These are phyloP conservation scores for Acanthosoma haemorrhoidale DNA, from an alignment of 2,888 invertebrate species.

Conservation along the genomic window DNA sequence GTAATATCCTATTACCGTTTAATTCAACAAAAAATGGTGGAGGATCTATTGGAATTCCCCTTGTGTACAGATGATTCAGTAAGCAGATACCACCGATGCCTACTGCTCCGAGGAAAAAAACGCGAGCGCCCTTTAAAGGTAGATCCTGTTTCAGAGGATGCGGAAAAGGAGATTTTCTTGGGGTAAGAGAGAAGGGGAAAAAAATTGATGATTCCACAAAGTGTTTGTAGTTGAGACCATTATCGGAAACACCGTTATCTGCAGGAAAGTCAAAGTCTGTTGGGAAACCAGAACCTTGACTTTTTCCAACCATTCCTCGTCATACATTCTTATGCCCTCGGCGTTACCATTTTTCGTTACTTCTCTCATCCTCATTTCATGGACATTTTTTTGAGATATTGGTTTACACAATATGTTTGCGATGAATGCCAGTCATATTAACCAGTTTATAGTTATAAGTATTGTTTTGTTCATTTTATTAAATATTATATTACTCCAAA, in stretches of 20 bases:
- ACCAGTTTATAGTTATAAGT: too few species aligned
- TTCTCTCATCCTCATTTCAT: not conserved
- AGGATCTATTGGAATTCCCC: too few species aligned
- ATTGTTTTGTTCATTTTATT: too few species aligned
- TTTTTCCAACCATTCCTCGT: constrained; percentile 5
- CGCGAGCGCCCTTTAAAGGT: too few species aligned
- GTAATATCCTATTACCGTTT: too few species aligned
- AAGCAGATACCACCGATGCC: too few species aligned
- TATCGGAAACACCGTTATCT: not conserved
- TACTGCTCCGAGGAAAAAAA: too few species aligned
- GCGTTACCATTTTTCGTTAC: not conserved
- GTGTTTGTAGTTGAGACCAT: not conserved
- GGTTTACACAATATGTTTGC: not conserved
- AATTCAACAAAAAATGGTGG: too few species aligned
- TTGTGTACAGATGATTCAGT: too few species aligned
- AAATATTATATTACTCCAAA: too few species aligned
- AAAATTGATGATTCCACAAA: not conserved
- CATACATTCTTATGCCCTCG: not conserved
- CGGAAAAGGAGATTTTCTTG: not conserved
- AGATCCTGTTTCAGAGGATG: not conserved
- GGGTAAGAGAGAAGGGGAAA: not conserved
- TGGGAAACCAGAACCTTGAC: not conserved
- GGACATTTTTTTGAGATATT: not conserved
- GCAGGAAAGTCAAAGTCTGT: not conserved
- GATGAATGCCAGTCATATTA: too few species aligned